Evolutionary conservation across 2,888 invertebrate species (phyloP), one percentile per base, ranked within the genome.

Genomic region (Macrosoma leucophasiata): DNA sequence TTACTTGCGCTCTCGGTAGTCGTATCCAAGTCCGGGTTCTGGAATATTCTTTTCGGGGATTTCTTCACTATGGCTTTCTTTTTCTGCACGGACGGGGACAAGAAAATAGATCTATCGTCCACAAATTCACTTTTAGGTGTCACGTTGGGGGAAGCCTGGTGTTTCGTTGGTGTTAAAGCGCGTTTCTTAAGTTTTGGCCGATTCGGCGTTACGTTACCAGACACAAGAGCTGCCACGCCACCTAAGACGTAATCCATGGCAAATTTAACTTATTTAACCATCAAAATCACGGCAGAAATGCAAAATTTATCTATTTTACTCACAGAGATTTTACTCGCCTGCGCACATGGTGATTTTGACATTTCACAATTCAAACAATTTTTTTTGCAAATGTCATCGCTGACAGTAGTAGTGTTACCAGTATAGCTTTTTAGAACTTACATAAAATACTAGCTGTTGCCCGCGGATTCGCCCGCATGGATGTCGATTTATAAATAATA

Each of bases 171-270:
- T 26, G 84, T 84, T 36, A 75, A 34, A 0, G 84, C 78, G 48
- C 64, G 70, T 43, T 68, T 70, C 1, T 64, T 29, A 6, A 84
- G 58, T 58, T 77, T 86, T 1, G 82, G 81, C 13, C 88, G 76
- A 46, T 84, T 86, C 4, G 86, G 84, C 2, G 87, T 86, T 19
- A 84, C 84, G 40, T 82, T 78, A 26, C 88, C 88, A 10, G 87
- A 79, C 56, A 88, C 78, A 47, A 88, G 61, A 41, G 87, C 88
- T 37, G 88, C 86, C 36, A 88, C 72, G 58, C 87, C 85, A 35
- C 88, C 88, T 20, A 88, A 65, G 15, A 85, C 74, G 60, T 85
- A 86, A 65, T 85, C 84, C 85, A 85, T 85, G 20, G 43, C 15
- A 13, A 27, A 17, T 10, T 35, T 34, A 26, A 36, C 15, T 30